These are phyloP conservation scores for Callyntrura guangdongensis DNA, from an alignment of 2,888 invertebrate genomes.

Conservation along the genomic window DNA sequence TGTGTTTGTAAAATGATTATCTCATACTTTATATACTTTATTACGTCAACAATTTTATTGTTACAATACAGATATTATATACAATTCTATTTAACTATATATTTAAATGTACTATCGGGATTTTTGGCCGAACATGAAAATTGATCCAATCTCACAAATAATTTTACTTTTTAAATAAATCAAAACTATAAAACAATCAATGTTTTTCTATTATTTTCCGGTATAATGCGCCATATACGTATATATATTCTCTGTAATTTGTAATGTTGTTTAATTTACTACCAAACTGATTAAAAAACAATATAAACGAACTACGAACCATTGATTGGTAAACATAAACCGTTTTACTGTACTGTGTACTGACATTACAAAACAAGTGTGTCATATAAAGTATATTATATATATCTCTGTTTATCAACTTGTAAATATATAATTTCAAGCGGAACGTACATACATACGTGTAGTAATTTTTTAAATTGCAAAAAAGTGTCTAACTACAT, in stretches of 20 bases:
- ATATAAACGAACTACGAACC: background rate
- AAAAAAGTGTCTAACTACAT: constrained; percentile 46
- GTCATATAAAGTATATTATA: constrained; percentile 7
- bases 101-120: background rate
- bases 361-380: constrained; percentile 14
- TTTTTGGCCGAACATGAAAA: background rate
- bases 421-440: constrained; percentile 21
- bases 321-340: constrained; percentile 33
- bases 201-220: constrained; percentile 16
- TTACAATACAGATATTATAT: constrained; percentile 16
- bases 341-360: background rate
- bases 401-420: background rate
- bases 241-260: constrained; percentile 29
- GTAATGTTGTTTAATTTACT: constrained; percentile 7
- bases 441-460: constrained; percentile 41
- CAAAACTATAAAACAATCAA: constrained; percentile 19
- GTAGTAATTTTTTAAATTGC: constrained; percentile 17
- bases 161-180: constrained; percentile 40
- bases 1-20: constrained; percentile 39
- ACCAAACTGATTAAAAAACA: background rate
- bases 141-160: constrained; percentile 38
- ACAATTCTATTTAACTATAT: constrained; percentile 1
- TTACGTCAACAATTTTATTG: constrained; percentile 42
- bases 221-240: background rate
- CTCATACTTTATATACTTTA: constrained; percentile 63